phyloP scores from a whole-genome alignment of 2,797 vertebrate genomes.

The Galago senegalensis region DNA sequence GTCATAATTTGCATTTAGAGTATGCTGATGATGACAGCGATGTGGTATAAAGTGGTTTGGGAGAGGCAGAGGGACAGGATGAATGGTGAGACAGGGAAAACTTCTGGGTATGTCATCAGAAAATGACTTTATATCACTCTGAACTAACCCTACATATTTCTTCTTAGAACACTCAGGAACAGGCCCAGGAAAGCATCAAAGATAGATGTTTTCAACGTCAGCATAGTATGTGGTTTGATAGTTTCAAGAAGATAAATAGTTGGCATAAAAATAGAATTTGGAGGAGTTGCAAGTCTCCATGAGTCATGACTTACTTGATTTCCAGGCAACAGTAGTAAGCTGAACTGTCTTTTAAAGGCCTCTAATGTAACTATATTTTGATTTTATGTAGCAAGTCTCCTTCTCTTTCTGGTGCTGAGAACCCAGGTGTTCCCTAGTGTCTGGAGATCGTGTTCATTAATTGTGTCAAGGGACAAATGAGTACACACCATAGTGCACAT shows the following conservation, averaged over 20 bases:
- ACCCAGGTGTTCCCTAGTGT: not conserved
- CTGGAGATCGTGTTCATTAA: not conserved
- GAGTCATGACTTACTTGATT: constrained; percentile 38
- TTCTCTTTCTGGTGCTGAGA: not conserved
- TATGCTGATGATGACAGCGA: not conserved
- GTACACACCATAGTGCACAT: not conserved
- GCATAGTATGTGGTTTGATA: not conserved
- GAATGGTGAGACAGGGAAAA: not conserved
- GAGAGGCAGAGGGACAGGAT: not conserved
- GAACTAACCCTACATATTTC: not conserved
- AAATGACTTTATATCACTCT: not conserved
- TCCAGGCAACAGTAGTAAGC: constrained; percentile 12
- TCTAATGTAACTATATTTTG: constrained; percentile 11
- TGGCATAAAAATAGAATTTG: constrained; percentile 57
- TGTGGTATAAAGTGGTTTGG: not conserved
- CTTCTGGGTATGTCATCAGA: not conserved
- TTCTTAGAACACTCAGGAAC: not conserved
- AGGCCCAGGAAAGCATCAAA: not conserved
- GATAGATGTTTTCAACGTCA: not conserved
- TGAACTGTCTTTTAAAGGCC: not conserved
- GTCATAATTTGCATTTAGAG: not conserved
- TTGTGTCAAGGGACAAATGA: not conserved
- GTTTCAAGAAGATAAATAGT: constrained; percentile 37
- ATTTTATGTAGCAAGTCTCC: not conserved
- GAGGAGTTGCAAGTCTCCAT: not conserved